These are phyloP conservation scores for Craseonycteris thonglongyai DNA, from an alignment of 2,113 vertebrate species.

Conservation along the genomic window DNA sequence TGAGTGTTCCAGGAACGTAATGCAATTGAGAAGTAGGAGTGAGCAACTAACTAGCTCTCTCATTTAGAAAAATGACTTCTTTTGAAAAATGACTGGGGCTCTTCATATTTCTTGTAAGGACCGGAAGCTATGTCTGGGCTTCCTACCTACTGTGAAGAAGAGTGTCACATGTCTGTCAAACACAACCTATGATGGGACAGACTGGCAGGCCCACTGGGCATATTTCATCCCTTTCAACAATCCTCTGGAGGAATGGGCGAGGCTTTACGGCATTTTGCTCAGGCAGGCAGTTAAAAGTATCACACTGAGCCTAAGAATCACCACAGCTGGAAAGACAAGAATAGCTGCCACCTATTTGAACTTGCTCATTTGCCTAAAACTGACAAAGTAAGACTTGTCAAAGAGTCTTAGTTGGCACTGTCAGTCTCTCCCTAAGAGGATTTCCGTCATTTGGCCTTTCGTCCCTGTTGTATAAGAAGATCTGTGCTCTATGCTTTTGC, in stretches of 20 bases:
- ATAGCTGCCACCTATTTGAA: neutral
- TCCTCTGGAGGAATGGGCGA: neutral
- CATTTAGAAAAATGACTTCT: neutral
- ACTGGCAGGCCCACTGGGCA: constrained; percentile 34
- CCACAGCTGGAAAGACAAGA: constrained; percentile 47
- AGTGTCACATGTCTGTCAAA: constrained; percentile 59
- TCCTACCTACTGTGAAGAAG: neutral
- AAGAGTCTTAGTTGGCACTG: constrained; percentile 23
- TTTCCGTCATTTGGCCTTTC: constrained; percentile 30
- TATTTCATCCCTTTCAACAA: constrained; percentile 47
- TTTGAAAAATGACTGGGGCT: neutral
- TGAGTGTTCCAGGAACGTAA: neutral
- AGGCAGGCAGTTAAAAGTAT: neutral
- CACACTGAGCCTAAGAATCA: constrained; percentile 22
- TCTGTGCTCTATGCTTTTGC: neutral
- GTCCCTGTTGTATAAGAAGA: neutral
- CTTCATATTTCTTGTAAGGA: neutral
- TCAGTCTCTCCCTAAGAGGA: constrained; percentile 25
- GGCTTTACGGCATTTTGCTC: constrained; percentile 33
- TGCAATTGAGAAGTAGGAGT: neutral
- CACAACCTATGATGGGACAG: neutral
- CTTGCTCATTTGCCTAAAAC: constrained; percentile 60
- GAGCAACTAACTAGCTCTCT: neutral
- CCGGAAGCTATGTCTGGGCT: neutral
- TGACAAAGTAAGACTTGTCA: constrained; percentile 45